Conservation (phyloP, 2,797 vertebrate genomes). For the Antrozous pallidus region DNA sequence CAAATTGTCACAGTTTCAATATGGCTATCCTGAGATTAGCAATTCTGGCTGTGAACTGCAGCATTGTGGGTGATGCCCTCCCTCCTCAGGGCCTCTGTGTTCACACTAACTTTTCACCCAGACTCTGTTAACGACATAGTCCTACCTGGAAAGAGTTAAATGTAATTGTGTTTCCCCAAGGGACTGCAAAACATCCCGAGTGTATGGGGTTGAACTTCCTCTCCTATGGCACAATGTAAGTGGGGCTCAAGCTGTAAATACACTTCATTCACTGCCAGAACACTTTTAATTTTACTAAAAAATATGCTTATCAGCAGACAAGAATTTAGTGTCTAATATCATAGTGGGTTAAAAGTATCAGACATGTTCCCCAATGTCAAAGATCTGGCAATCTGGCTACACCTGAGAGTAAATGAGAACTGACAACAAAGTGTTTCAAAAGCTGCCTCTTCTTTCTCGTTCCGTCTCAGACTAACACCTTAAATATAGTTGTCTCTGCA, state of each 20-base stretch:
- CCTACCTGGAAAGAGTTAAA: background rate
- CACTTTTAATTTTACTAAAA: background rate
- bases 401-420: background rate
- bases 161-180: background rate
- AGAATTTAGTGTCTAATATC: background rate
- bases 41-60: background rate
- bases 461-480: background rate
- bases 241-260: background rate
- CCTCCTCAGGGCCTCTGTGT: background rate
- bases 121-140: background rate
- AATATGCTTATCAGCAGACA: background rate
- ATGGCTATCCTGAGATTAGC: background rate
- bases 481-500: background rate
- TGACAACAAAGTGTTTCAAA: background rate
- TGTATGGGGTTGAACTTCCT: background rate
- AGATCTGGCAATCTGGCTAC: background rate
- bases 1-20: background rate
- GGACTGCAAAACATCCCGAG: background rate
- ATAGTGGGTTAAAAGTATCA: background rate
- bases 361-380: background rate
- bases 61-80: background rate
- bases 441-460: background rate
- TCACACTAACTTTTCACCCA: background rate
- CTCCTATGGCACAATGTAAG: background rate
- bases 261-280: background rate